Evolutionary conservation across 2,797 vertebrate species (phyloP), one percentile per base, ranked within the genome.

Genomic region (Bradypodion pumilum): DNA sequence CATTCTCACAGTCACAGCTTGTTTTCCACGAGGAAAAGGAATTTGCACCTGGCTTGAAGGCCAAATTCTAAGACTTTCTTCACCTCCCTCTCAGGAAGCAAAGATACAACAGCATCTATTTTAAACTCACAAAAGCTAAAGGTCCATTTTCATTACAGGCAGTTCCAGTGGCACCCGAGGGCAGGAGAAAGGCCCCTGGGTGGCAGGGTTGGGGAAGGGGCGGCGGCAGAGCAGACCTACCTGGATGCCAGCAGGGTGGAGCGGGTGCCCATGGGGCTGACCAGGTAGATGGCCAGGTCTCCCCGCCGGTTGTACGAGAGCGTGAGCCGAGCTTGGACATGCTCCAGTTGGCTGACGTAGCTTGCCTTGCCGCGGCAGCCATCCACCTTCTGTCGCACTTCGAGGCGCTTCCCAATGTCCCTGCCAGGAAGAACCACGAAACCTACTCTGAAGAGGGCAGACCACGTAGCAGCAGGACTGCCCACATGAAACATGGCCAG

Each of bases 231-330:
- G 21, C 4, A 35, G 7, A 4, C 85, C 15, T 91, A 99, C 99
- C 98, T 98, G 90, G 98, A 96, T 0, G 98, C 97, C 83, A 99
- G 96, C 56, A 99, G 95, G 3, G 98, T 98, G 84, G 99, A 99
- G 46, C 97, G 97, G 6, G 98, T 99, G 82, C 98, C 98, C 86
- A 96, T 94, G 76, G 99, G 98, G 92, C 98, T 99, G 91, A 97
- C 94, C 60, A 99, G 97, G 92, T 98, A 96, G 92, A 99, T 98
- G 87, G 97, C 98, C 92, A 99, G 94, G 95, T 98, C 98, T 7
- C 99, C 99, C 0, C 99, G 96, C n/a, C 97, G 97, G 94, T 98
- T 99, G 95, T 99, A 99, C 90, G 98, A 98, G 92, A 99, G 93
- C 0, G 97, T 98, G 90, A 99, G 97, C 84, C 96, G 94, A 5